A percentile compares a stretch with the other conserved stretches of the same genome.
These are phyloP conservation scores for Bombus breviceps DNA, from an alignment of 1,140 invertebrate species.

Conservation along the genomic window DNA sequence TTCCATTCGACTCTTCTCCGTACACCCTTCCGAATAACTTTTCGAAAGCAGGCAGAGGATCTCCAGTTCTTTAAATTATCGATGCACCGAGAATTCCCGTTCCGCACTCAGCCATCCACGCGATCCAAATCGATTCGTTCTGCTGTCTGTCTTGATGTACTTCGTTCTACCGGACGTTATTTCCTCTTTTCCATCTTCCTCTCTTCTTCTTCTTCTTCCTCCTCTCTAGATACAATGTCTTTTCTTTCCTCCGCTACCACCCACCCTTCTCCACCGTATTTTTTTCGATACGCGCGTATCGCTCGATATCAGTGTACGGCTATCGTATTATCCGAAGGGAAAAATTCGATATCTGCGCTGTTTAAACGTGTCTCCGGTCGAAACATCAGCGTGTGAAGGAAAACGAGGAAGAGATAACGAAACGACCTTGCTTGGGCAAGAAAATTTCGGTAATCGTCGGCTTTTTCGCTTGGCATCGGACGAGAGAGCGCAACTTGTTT, in stretches of 20 bases:
- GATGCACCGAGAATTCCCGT: constrained; percentile 22
- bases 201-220: no score
- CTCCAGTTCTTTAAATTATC: constrained; percentile 29
- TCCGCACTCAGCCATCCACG: background rate
- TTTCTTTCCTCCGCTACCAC: background rate
- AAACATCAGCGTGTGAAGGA: background rate
- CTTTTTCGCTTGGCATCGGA: background rate
- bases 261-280: accelerated
- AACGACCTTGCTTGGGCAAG: no score
- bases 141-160: background rate
- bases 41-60: background rate
- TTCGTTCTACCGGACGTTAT: no score
- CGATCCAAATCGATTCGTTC: constrained; percentile 21
- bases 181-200: background rate
- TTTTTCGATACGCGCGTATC: background rate
- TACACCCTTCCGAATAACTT: constrained; percentile 39
- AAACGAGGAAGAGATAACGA: no score
- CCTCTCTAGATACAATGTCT: background rate
- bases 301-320: no score
- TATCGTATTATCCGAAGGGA: background rate
- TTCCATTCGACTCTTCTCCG: background rate
- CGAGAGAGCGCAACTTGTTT: background rate
- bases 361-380: background rate
- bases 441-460: background rate
- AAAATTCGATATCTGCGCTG: background rate